phyloP scores from a whole-genome alignment of 2,113 vertebrate genomes.

The Myocastor coypus region DNA sequence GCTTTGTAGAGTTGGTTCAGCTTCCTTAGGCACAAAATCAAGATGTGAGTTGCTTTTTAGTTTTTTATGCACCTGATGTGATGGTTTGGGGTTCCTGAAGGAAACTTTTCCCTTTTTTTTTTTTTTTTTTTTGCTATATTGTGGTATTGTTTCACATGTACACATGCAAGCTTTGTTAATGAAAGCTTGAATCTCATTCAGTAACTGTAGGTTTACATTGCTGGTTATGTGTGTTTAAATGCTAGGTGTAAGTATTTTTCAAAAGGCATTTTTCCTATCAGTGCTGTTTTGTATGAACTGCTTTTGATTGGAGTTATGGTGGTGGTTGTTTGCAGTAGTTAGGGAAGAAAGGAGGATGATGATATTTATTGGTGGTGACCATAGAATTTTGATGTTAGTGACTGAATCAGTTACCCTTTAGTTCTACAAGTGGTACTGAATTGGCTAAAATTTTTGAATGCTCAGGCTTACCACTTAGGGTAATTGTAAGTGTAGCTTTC shows the following conservation, averaged over 20 bases:
- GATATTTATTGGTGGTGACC: neutral
- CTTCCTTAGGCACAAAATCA: slow-evolving; percentile 64
- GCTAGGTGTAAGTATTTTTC: slow-evolving; percentile 45
- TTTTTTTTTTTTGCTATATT: neutral
- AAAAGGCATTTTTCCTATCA: slow-evolving; percentile 31
- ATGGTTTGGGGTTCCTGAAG: slow-evolving; percentile 53
- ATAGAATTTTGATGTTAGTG: slow-evolving; percentile 6
- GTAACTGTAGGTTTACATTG: neutral
- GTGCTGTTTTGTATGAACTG: slow-evolving; percentile 5
- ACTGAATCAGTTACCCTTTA: slow-evolving; percentile 8
- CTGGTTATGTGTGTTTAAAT: slow-evolving; percentile 22
- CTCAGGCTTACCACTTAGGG: slow-evolving; percentile 51
- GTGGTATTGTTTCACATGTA: slow-evolving; percentile 53
- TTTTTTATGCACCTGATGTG: slow-evolving; percentile 55
- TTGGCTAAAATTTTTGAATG: slow-evolving; percentile 42
- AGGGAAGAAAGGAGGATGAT: neutral
- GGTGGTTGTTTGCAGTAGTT: neutral
- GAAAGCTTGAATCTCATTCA: slow-evolving; percentile 44
- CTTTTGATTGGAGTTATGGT: slow-evolving; percentile 9
- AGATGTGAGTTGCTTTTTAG: slow-evolving; percentile 54
- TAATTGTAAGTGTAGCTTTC: slow-evolving; percentile 53
- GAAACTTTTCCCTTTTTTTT: slow-evolving; percentile 77
- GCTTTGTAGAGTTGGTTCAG: slow-evolving; percentile 59
- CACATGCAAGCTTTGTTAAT: slow-evolving; percentile 60
- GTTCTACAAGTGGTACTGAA: slow-evolving; percentile 39